These are phyloP conservation scores for Euwallacea fornicatus DNA, from an alignment of 1,140 invertebrate species.

Conservation along the genomic window DNA sequence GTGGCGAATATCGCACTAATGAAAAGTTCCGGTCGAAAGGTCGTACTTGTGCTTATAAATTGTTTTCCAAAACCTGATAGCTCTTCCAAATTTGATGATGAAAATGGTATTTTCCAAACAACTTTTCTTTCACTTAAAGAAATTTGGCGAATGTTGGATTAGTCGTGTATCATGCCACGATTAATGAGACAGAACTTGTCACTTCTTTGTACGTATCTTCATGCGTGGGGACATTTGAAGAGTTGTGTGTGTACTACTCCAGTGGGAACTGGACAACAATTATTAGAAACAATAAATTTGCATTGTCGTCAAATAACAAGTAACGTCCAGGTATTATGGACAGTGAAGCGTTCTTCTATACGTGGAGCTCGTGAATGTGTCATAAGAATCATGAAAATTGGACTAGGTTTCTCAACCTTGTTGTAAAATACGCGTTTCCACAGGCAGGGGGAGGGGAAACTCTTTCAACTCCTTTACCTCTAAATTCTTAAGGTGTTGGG, in stretches of 20 bases:
- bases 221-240: not conserved
- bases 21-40: too few species aligned
- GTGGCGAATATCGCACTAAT: too few species aligned
- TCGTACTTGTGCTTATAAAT: too few species aligned
- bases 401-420: too few species aligned
- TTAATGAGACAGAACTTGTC: not conserved
- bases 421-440: too few species aligned
- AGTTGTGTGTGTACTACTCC: not conserved
- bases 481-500: too few species aligned
- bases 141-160: not conserved
- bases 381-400: not conserved
- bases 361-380: not conserved
- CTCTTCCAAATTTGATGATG: not conserved
- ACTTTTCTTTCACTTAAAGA: not conserved
- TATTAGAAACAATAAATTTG: not conserved
- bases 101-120: not conserved
- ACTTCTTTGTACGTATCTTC: conserved; percentile 1
- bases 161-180: not conserved
- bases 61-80: not conserved
- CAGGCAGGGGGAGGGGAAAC: too few species aligned
- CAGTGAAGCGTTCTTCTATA: not conserved
- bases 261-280: not conserved
- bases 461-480: too few species aligned
- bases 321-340: not conserved
- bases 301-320: not conserved